Evolutionary conservation across 2,113 vertebrate species (phyloP).

Genomic region (Otocyon megalotis): DNA sequence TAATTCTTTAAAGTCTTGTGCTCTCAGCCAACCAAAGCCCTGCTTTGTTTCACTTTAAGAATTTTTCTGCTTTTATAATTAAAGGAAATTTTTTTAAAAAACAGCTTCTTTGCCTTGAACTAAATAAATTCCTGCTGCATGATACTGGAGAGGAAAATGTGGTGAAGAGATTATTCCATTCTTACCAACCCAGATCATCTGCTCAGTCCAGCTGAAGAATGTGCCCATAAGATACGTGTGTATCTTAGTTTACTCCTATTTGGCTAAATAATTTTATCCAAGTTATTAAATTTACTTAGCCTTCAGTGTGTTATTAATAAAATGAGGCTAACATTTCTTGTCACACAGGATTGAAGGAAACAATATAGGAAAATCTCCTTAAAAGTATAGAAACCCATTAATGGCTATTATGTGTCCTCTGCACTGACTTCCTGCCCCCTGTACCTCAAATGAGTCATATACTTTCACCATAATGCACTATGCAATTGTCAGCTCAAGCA

Average conservation of each 20-base stretch:
- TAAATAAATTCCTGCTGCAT: background rate
- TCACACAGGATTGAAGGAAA: background rate
- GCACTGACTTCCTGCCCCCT: background rate
- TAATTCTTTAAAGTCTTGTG: background rate
- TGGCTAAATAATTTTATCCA: background rate
- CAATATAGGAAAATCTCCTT: background rate
- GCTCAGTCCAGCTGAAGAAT: background rate
- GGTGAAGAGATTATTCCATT: background rate
- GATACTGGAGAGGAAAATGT: background rate
- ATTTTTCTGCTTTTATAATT: background rate
- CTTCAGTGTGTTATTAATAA: background rate
- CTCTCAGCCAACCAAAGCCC: background rate
- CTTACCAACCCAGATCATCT: background rate
- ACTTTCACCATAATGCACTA: background rate
- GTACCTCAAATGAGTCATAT: background rate
- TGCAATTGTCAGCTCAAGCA: background rate
- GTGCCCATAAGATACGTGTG: background rate
- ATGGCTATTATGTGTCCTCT: background rate
- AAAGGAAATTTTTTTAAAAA: background rate
- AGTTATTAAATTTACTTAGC: background rate
- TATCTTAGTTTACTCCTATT: background rate
- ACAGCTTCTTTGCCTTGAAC: background rate
- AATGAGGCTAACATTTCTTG: background rate
- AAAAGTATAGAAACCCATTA: background rate
- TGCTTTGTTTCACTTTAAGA: background rate